Evolutionary conservation across 2,113 vertebrate species (phyloP), one percentile per base, ranked within the genome.

Genomic region (Cyphomyrus plagiostoma): DNA sequence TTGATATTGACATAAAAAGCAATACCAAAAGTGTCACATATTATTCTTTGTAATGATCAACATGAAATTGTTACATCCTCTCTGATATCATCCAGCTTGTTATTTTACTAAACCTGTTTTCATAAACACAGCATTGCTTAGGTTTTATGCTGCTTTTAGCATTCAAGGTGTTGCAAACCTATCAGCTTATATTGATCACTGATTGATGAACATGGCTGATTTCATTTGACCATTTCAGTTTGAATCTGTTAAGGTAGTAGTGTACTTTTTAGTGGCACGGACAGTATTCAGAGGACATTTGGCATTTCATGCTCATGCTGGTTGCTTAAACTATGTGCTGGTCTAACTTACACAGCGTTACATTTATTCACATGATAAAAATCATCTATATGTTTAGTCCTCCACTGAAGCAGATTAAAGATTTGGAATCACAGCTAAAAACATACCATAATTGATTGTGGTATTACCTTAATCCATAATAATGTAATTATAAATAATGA

Each of bases 391-490:
- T 42, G 35, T 83, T 83, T 83, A 46, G 35, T 83, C 42, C 17
- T 84, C 80, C 80, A 84, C 42, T 84, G 80, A 84, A 84, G 80
- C 82, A 84, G 82, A n/a, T 84, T 48, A 84, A 84, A 84, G 5
- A 84, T 19, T 9, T 84, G 45, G 5, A 84, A 84, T 84, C 45
- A 48, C 82, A 84, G 17, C 82, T 84, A 84, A 84, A 83, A 84
- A 84, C 82, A 46, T 48, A 9, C 21, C 8, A 84, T 84, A 48
- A 84, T 49, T 84, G 17, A 84, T 84, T 23, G 5, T 84, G 82
- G 5, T 48, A 84, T 84, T 84, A 1, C 82, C 82, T 46, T 84
- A 84, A 48, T 84, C 82, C 82, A n/a, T 84, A 84, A 3, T 45
- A 84, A 84, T 84, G 42, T 8, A 84, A 45, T 84, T 84, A 84